Base-by-base conservation (phyloP, 2,888 invertebrate species). In the Drosophila subsilvestris region DNA sequence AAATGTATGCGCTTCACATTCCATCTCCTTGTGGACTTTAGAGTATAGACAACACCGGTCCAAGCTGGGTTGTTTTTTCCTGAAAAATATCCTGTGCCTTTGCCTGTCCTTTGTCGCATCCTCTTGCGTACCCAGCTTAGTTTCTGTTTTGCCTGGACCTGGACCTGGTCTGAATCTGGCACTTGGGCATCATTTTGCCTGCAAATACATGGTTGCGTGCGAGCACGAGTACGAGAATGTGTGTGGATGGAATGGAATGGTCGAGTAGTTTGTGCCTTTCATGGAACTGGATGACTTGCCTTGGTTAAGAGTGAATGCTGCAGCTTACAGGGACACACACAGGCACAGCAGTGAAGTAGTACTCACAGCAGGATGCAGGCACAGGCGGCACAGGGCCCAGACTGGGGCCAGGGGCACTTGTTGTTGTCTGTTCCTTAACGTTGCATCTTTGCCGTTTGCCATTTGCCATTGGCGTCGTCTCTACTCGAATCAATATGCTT, bases 401-500 rank as follows among this genome's bases (percentile, higher is more conserved):
- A 79, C 61, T 57, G 53, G 20, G 73, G 60, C 48, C 48, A 17
- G 58, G 66, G 48, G 74, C 88, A 89, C 89, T 83, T 83, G 82
- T 83, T 76, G 86, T 81, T 45, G 75, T 60, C 62, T 48, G 53
- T 71, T 58, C 54, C 56, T 12, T 32, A 48, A 9, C 22, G 65
- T 47, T 65, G 50, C 44, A 18, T 17, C 44, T 56, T 45, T 56
- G 25, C 18, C 27, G n/a, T 27, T 14, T 37, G 37, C 37, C 53
- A 53, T 53, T 53, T 53, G 18, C 14, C 6, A 12, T 47, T 50
- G 85, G 72, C 72, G 73, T 66, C 82, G 67, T 68, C 51, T 63
- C 80, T 74, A 61, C 82, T 85, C 69, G 55, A 74, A 61, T 72
- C 76, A 84, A 88, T 89, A 82, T 89, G 84, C 68, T 75, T 67